phyloP scores from a whole-genome alignment of 1,140 invertebrate species.

The Leptinotarsa undecemlineata region DNA sequence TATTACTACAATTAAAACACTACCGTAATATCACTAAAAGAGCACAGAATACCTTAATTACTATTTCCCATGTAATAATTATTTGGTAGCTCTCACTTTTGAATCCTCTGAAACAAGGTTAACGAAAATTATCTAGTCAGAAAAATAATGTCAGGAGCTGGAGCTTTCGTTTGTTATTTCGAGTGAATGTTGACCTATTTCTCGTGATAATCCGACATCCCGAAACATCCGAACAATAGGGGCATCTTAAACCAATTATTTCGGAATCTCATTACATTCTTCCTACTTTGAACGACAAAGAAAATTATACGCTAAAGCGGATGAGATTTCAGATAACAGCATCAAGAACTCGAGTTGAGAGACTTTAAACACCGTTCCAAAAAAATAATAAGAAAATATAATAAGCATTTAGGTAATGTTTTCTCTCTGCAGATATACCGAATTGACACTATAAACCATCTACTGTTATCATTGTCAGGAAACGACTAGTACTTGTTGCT shows the following conservation, averaged over 20 bases:
- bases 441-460: no score
- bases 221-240: neutral
- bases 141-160: neutral
- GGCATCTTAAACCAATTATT: constrained; percentile 9
- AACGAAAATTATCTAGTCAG: neutral
- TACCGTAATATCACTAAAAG: no score
- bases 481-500: no score
- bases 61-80: no score
- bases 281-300: constrained; percentile 11
- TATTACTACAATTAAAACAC: no score
- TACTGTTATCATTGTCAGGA: no score
- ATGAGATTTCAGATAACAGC: neutral
- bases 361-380: neutral
- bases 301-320: neutral
- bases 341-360: neutral
- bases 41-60: no score
- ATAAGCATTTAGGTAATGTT: no score
- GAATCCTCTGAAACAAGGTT: neutral
- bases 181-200: neutral
- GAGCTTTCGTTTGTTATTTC: neutral
- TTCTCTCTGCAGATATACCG: no score
- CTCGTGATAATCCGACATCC: neutral
- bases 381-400: neutral
- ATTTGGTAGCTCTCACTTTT: no score
- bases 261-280: constrained; percentile 11